Conservation (phyloP, 2,797 vertebrate genomes). For the Hydrophis major region DNA sequence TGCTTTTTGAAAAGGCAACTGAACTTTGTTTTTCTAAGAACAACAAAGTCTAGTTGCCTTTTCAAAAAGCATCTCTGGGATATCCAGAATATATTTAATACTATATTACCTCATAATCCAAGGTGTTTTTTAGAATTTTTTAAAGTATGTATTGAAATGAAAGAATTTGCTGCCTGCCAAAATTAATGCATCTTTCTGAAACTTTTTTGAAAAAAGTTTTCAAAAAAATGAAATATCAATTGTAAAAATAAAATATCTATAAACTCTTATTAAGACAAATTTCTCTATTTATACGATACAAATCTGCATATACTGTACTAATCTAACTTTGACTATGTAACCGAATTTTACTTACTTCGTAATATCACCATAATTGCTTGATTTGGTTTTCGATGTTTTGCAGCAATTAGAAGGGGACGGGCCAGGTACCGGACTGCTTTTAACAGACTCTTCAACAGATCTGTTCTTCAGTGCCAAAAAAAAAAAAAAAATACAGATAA, state of each 20-base stretch:
- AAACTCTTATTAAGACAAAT: not conserved
- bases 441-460: constrained; percentile 11
- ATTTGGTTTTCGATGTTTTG: constrained; percentile 64
- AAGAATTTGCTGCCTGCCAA: not conserved
- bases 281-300: not conserved
- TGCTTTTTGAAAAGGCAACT: not conserved
- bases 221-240: too few species aligned
- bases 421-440: constrained; percentile 28
- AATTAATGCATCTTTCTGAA: not conserved
- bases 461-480: constrained; percentile 64
- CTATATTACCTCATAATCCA: not conserved
- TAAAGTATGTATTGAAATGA: not conserved
- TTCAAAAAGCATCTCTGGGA: too few species aligned
- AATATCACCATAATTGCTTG: constrained; percentile 65
- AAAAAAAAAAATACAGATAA: not conserved
- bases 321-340: not conserved
- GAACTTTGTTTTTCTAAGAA: too few species aligned
- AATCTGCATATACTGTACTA: not conserved
- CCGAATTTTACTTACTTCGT: constrained; percentile 67
- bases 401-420: constrained; percentile 43
- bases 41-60: not conserved
- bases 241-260: not conserved
- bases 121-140: not conserved
- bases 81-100: not conserved
- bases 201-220: too few species aligned